These are phyloP conservation scores for Phrynocephalus versicolor DNA, from an alignment of 2,113 vertebrate genomes.

Conservation along the genomic window DNA sequence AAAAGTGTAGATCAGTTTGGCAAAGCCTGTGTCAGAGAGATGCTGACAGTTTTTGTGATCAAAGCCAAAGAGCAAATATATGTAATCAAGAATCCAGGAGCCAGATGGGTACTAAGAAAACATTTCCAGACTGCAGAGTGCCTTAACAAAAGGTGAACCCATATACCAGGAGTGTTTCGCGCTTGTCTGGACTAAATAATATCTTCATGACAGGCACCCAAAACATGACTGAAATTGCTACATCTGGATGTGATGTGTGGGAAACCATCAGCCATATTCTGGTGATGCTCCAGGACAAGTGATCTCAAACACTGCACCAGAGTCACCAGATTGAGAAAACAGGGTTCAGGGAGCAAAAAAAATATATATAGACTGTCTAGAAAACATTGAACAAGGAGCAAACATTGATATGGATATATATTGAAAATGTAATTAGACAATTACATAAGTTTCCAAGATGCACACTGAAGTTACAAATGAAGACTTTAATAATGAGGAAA, in stretches of 20 bases:
- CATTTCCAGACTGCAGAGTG: constrained; percentile 10
- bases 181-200: neutral
- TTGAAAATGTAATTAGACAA: too few relatives aligned
- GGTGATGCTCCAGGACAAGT: neutral
- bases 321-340: constrained; percentile 6
- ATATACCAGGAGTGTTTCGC: neutral
- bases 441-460: neutral
- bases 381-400: constrained; percentile 17
- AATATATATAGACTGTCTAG: constrained; percentile 1
- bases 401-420: neutral
- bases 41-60: constrained; percentile 21
- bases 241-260: neutral
- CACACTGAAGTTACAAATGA: neutral
- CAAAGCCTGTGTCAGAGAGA: constrained; percentile 24
- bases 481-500: neutral
- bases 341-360: neutral
- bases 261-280: neutral
- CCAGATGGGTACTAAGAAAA: constrained; percentile 30
- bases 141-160: neutral
- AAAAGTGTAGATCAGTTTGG: neutral
- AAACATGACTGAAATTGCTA: constrained; percentile 13
- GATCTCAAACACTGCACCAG: constrained; percentile 13
- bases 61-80: constrained; percentile 6
- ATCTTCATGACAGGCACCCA: neutral
- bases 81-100: constrained; percentile 3